Base-by-base conservation (phyloP, 2,888 invertebrate species). In the Polydrusus cervinus region DNA sequence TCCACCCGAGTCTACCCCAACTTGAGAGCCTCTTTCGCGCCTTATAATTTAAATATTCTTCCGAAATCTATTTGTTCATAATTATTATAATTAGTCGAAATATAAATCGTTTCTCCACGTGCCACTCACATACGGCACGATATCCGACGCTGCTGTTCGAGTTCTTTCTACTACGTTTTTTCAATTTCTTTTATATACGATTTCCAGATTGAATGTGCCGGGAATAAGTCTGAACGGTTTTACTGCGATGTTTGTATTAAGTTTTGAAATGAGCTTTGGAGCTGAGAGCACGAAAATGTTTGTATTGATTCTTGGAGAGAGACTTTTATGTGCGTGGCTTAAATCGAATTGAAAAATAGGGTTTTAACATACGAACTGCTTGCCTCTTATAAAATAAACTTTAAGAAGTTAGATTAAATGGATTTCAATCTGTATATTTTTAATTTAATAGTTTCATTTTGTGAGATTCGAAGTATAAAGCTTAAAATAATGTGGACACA, bases 201-300 rank as follows among this genome's bases (percentile, higher is more conserved):
- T 66, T 55, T 64, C 57, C 57, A 64, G 57, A 65, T 65, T 53
- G 72, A 75, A 71, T 75, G 69, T 72, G 69, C 57, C 71, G 53
- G 71, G 67, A 71, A 71, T 71, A 75, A 67, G 67, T 68, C 67
- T 53, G 75, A 71, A 75, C 75, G 71, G 62, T 62, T 75, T 64
- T 55, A 74, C 72, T 75, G 71, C 71, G 71, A 75, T 75, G 75
- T 75, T 75, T 75, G 71, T 75, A 75, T 75, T 75, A 75, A 75
- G 75, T 75, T 72, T 72, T 64, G 65, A 57, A 71, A 72, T 64
- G 69, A 70, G 74, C 64, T 74, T 60, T 14, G 66, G 66, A 67
- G 61, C 43, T 40, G 55, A 71, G 75, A 71, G 71, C 71, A 64
- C 30, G 75, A 71, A 71, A 73, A 76, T 76, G 73, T 76, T 76